Base-by-base conservation (phyloP, 1,140 invertebrate species). In the Lineus longissimus region DNA sequence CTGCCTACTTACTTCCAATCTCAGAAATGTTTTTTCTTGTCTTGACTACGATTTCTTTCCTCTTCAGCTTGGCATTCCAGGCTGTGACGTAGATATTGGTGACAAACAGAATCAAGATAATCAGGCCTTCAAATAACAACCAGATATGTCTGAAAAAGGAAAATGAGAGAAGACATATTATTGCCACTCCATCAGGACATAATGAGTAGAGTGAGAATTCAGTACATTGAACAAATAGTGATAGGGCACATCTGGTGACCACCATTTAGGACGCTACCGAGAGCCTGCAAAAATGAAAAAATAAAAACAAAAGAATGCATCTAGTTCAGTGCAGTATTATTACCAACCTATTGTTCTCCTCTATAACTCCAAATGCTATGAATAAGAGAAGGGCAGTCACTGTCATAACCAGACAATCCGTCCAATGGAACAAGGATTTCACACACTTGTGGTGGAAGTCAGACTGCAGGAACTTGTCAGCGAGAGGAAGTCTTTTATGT, bases 361-460 rank as follows among this genome's bases (percentile, higher is more conserved):
- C 47, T 9, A 41, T 30, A 56, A 56, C 41, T 25, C 19, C 25
- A 41, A 62, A 27, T 79, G 73, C 51, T 66, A 67, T 56, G 51
- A 82, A 40, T 27, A 85, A 75, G 36, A 86, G 75, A 30, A 77
- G 68, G 65, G 83, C 68, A 30, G 77, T 78, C 69, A 77, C 81
- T 43, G 87, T 64, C 56, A 86, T 62, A 29, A 86, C 0, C 83
- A 81, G 0, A 85, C 55, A 43, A 85, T 83, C 87, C 22, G 87
- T 84, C 86, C 87, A 88, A 61, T 86, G 86, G 66, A 89, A 83
- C 6, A 86, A 87, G 55, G 87, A 88, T 61, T 87, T 84, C 66
- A 85, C 85, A 72, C 87, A 88, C 60, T 79, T 83, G 70, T 86
- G 86, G 73, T 86, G 82, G 56, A 86, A 78, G 40, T 85, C 76